These are phyloP conservation scores for Plecotus auritus DNA, from an alignment of 2,113 vertebrate species.

Conservation along the genomic window DNA sequence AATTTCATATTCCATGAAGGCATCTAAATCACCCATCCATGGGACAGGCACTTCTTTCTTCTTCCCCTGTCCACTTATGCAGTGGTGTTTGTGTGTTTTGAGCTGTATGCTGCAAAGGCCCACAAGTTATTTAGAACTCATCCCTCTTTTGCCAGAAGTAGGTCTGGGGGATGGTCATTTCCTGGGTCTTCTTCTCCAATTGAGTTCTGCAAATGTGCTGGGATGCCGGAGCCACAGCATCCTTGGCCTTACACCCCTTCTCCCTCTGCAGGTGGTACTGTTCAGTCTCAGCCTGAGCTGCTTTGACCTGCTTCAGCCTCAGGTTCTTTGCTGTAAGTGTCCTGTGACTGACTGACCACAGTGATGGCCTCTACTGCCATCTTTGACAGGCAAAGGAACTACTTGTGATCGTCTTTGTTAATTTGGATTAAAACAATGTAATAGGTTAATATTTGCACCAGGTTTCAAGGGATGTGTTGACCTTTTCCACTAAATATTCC, in stretches of 20 bases:
- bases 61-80: conserved; percentile 82
- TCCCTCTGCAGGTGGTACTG: neutral
- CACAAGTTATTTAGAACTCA: conserved; percentile 74
- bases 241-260: neutral
- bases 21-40: neutral
- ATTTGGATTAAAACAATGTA: neutral
- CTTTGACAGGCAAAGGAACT: neutral
- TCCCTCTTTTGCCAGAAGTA: conserved; percentile 77
- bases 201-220: conserved; percentile 90
- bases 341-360: neutral
- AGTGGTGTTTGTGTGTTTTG: conserved; percentile 88
- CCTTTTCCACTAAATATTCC: neutral
- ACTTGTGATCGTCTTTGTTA: neutral
- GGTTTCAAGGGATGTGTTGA: neutral
- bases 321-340: neutral
- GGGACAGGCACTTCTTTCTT: neutral
- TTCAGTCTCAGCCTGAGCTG: neutral
- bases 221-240: neutral
- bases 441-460: neutral
- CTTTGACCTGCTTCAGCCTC: neutral
- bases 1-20: neutral
- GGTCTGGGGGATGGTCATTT: conserved; percentile 85
- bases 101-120: conserved; percentile 86
- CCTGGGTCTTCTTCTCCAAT: conserved; percentile 88
- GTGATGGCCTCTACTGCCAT: neutral